Evolutionary conservation across 2,888 invertebrate genomes (phyloP), one percentile per base, ranked within the genome.

Genomic region (Mesoligia furuncula): DNA sequence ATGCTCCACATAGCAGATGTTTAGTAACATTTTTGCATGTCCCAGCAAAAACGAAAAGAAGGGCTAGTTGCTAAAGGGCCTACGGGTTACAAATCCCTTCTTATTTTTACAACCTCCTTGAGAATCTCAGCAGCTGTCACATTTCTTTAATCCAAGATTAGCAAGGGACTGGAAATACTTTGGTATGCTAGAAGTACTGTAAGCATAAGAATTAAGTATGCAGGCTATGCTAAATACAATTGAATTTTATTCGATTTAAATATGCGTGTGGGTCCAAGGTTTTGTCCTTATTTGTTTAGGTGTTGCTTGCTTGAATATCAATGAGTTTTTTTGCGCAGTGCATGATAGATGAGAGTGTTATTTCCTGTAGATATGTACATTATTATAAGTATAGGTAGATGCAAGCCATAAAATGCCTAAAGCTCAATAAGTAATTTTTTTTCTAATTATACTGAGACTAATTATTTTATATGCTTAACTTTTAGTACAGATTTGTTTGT

Each of bases 121-220:
- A 62, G 84, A 85, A 81, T 79, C 80, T 69, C 68, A 69, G 36
- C 85, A 87, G 80, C 87, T 87, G 87, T 76, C 76, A 67, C 71
- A n/a, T 45, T 77, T 75, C 80, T 81, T 83, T 57, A 79, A 69
- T 42, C 51, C 79, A 65, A 80, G 84, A 88, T 88, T 81, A 81
- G 59, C 67, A 73, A 79, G 77, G 36, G 57, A 65, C 65, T 73
- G 54, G 48, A 76, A 75, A 81, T 59, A 68, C 61, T 68, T 77
- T 64, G 15, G 51, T 36, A 15, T 66, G 15, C 39, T 59, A 2
- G 24, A 61, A 24, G 77, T 77, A 69, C 27, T 51, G 59, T 83
- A 2, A 54, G 27, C 51, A 66, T 69, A 61, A 77, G 1, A 54
- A 59, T 36, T 54, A 20, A 42, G 11, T 54, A 66, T 61, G 15